Evolutionary conservation across 2,888 invertebrate species (phyloP).

Genomic region (Hemithea aestivaria): DNA sequence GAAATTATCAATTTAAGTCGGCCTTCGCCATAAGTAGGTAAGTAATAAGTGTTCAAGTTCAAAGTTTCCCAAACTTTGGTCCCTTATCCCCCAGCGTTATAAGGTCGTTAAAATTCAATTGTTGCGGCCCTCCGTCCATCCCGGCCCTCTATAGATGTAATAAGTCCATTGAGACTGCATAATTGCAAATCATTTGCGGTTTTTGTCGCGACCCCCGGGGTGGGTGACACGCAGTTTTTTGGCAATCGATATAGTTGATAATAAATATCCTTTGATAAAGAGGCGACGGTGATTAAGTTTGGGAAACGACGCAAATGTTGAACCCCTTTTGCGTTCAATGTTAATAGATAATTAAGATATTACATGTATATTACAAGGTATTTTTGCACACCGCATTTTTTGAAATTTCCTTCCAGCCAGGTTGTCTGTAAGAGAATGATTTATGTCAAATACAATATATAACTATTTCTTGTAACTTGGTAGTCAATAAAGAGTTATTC

Average conservation of each 20-base stretch:
- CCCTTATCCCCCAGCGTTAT: conserved; percentile 52
- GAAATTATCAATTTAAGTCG: no score
- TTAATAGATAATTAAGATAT: no score
- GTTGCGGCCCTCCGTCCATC: conserved; percentile 61
- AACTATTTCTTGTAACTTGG: no score
- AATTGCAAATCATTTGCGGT: conserved; percentile 77
- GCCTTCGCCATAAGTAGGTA: no score
- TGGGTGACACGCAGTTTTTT: conserved; percentile 38
- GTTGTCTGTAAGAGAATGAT: no score
- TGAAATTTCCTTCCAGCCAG: no score
- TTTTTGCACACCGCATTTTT: no score
- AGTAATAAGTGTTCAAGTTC: no score
- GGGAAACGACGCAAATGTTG: conserved; percentile 9
- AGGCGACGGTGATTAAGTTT: conserved; percentile 13
- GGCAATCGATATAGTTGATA: conserved; percentile 17
- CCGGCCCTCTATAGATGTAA: conserved; percentile 64
- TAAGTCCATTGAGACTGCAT: conserved; percentile 75
- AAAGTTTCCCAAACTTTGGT: conserved; percentile 8
- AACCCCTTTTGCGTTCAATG: neutral
- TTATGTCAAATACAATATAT: no score
- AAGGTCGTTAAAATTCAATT: conserved; percentile 78
- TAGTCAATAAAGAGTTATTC: no score
- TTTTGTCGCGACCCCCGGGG: conserved; percentile 44
- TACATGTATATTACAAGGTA: no score
- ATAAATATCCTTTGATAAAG: conserved; percentile 16